Evolutionary conservation across 2,888 invertebrate species (phyloP).

Genomic region (Hartigia nigra): DNA sequence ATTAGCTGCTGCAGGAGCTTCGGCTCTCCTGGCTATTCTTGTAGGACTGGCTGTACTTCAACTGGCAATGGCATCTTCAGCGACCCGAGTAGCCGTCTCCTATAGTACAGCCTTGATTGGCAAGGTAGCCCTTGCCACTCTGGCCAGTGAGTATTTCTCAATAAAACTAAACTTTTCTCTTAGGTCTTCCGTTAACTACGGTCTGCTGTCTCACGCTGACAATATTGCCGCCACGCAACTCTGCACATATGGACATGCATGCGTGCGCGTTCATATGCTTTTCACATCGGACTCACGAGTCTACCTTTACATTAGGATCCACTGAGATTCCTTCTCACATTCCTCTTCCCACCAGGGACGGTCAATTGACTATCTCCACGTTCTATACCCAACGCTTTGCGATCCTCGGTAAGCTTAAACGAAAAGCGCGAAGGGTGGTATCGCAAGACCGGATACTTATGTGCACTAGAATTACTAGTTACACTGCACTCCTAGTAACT

Average conservation of each 20-base stretch:
- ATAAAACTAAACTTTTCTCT: not conserved
- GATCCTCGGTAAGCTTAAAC: not conserved
- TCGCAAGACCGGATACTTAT: not conserved
- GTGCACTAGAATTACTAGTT: not conserved
- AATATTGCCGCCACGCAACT: not conserved
- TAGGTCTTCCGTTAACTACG: not conserved
- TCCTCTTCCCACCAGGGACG: not conserved
- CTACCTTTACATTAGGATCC: not conserved
- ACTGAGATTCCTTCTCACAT: not conserved
- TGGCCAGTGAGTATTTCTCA: slow-evolving; percentile 76
- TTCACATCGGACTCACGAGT: not conserved
- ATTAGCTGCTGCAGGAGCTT: slow-evolving; percentile 80
- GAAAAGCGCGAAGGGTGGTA: not conserved
- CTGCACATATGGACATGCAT: not conserved
- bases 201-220: not conserved
- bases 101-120: slow-evolving; percentile 82
- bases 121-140: slow-evolving; percentile 81
- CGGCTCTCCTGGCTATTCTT: slow-evolving; percentile 79
- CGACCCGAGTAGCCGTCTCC: slow-evolving; percentile 82
- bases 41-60: slow-evolving; percentile 85
- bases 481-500: not conserved
- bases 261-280: not conserved
- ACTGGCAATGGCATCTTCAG: slow-evolving; percentile 87
- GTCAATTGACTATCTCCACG: not conserved
- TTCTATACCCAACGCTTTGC: not conserved